Evolutionary conservation across 2,113 vertebrate species (phyloP).

Genomic region (Girardinichthys multiradiatus): DNA sequence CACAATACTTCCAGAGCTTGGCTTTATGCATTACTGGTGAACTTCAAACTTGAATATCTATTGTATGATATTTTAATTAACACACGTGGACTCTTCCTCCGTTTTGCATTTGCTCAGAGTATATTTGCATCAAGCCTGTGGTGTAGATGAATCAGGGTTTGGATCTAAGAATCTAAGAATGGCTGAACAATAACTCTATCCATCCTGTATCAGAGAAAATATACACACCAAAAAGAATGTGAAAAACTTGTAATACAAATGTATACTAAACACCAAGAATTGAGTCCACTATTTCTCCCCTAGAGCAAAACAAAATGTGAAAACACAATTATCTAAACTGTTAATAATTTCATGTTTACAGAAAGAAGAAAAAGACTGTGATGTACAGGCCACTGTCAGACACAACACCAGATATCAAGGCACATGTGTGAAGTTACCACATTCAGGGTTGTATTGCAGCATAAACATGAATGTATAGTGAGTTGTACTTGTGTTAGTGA

Average conservation of each 20-base stretch:
- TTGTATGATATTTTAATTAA: too few relatives aligned
- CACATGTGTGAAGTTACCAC: neutral
- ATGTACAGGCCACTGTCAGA: neutral
- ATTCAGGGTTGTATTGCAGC: neutral
- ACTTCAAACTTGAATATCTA: too few relatives aligned
- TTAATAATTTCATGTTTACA: neutral
- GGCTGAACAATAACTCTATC: neutral
- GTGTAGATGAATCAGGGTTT: neutral
- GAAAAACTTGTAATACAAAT: neutral
- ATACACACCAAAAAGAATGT: neutral
- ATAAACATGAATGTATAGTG: neutral
- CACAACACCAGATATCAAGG: neutral
- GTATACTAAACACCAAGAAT: neutral
- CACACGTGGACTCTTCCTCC: too few relatives aligned
- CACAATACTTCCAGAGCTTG: too few relatives aligned
- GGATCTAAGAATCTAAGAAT: neutral
- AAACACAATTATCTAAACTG: neutral
- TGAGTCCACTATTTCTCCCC: neutral
- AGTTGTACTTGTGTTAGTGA: neutral
- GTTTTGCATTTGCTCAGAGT: neutral
- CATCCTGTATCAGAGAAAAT: neutral
- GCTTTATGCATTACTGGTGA: too few relatives aligned
- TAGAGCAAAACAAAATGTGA: neutral
- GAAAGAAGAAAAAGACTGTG: neutral
- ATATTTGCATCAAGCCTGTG: too few relatives aligned